These are phyloP conservation scores for Gallinago media DNA, from an alignment of 2,113 vertebrate species.

Conservation along the genomic window DNA sequence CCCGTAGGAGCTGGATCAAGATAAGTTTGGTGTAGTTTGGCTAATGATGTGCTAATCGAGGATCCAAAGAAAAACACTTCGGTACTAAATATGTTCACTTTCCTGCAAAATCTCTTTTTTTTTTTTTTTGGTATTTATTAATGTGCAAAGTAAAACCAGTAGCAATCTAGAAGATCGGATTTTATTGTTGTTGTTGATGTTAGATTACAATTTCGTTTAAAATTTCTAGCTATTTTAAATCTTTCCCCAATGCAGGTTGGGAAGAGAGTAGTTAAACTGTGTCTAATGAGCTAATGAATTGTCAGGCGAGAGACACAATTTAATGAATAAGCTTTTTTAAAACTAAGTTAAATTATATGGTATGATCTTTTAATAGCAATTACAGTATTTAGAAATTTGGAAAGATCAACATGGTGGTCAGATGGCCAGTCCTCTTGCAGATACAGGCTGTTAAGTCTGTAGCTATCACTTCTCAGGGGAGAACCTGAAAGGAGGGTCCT, in stretches of 20 bases:
- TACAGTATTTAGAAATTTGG: background rate
- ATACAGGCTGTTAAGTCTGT: background rate
- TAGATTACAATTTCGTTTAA: background rate
- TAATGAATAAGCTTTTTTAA: background rate
- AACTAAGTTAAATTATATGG: background rate
- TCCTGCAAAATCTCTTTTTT: background rate
- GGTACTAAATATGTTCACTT: background rate
- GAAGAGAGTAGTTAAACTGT: background rate
- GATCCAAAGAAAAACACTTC: background rate
- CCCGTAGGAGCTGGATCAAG: background rate
- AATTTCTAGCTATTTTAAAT: background rate
- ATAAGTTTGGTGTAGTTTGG: background rate
- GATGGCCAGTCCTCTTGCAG: background rate
- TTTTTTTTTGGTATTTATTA: background rate
- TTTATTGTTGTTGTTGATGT: background rate
- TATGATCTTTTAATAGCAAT: background rate
- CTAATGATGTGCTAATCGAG: background rate
- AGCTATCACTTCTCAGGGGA: background rate
- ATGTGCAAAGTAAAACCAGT: background rate
- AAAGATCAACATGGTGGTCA: background rate
- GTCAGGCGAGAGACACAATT: background rate
- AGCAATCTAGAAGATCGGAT: background rate
- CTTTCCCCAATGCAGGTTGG: background rate
- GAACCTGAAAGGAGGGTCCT: background rate
- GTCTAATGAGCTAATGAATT: background rate